These are phyloP conservation scores for Stegostoma tigrinum DNA, from an alignment of 2,113 vertebrate genomes.

Conservation along the genomic window DNA sequence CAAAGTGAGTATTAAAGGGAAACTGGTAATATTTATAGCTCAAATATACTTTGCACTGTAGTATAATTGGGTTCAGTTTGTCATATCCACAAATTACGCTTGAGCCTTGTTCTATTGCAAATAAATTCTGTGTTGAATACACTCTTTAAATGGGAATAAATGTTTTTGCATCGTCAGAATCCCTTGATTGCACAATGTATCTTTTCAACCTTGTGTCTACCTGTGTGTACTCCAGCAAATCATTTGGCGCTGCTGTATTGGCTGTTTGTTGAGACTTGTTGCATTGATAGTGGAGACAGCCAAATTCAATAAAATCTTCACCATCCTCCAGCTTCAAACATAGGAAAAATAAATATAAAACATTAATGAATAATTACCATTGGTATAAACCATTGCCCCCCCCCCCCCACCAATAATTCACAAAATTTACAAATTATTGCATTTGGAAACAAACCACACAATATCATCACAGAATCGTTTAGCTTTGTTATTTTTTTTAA, in stretches of 20 bases:
- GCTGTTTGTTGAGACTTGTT: slow-evolving; percentile 4
- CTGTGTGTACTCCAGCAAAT: not conserved
- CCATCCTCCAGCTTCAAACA: not conserved
- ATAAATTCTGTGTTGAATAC: not conserved
- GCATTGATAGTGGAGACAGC: not conserved
- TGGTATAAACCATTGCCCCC: not conserved
- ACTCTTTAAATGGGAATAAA: not conserved
- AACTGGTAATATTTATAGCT: not conserved
- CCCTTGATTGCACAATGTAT: not conserved
- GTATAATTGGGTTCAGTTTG: not conserved
- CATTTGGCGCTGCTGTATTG: not conserved
- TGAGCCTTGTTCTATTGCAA: not conserved
- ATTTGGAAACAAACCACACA: not conserved
- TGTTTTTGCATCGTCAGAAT: not conserved
- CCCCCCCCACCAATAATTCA: not conserved
- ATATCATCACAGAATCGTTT: not conserved
- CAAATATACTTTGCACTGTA: not conserved
- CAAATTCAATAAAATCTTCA: not conserved
- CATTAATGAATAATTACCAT: not conserved
- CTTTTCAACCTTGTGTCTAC: not conserved
- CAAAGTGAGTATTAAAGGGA: not conserved
- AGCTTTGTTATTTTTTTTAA: not conserved
- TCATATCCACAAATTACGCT: not conserved
- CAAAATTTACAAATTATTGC: not conserved
- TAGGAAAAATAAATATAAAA: not conserved